Conservation (phyloP, 2,888 invertebrate genomes). For the Steinernema scapterisci region DNA sequence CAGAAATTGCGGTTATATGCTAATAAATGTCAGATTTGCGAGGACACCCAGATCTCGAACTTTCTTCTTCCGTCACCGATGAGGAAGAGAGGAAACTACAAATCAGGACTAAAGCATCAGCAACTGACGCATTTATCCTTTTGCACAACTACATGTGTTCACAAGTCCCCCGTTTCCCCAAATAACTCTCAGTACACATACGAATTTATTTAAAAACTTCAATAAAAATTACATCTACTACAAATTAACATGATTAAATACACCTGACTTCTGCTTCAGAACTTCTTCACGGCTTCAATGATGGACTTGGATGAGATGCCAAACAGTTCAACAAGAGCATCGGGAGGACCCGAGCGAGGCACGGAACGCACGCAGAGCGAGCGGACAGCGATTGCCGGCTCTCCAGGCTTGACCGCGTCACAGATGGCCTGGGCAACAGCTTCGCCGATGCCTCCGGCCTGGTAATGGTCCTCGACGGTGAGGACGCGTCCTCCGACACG, state of each 20-base stretch:
- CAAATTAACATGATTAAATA: no score
- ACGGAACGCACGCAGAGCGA: constrained; percentile 70
- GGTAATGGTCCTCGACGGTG: constrained; percentile 96
- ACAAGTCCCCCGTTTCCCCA: no score
- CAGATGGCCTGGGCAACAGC: constrained; percentile 73
- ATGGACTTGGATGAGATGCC: constrained; percentile 85
- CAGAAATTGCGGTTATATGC: not conserved
- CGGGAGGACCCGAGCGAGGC: constrained; percentile 90
- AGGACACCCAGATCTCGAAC: not conserved
- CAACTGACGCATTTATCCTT: no score
- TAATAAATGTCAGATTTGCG: not conserved
- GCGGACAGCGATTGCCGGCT: constrained; percentile 50
- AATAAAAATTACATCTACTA: no score
- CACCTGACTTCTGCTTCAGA: constrained; percentile 31
- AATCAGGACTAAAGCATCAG: not conserved
- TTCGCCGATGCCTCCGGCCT: constrained; percentile 91
- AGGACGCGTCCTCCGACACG: constrained; percentile 73
- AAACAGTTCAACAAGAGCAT: constrained; percentile 82
- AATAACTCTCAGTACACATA: no score
- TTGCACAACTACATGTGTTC: no score
- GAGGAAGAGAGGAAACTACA: not conserved
- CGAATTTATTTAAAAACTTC: no score
- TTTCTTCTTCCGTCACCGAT: not conserved
- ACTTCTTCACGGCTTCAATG: constrained; percentile 75
- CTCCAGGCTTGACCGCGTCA: constrained; percentile 36